Evolutionary conservation across 1,140 invertebrate genomes (phyloP).

Genomic region (Gyrodactylus bullatarudis): DNA sequence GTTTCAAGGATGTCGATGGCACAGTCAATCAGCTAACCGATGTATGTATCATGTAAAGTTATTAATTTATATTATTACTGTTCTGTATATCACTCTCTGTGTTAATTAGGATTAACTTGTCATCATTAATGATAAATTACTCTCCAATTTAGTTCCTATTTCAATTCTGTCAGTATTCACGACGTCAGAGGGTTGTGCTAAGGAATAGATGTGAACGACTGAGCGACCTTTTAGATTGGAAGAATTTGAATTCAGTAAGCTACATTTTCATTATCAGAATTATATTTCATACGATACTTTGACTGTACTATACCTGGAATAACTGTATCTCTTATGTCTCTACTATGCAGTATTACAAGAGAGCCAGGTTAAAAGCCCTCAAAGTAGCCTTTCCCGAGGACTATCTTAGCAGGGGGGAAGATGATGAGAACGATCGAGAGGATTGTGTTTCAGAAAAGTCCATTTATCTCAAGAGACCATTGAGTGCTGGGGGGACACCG

Average conservation of each 20-base stretch:
- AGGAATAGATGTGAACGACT: conserved; percentile 78
- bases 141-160: conserved; percentile 33
- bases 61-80: neutral
- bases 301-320: neutral
- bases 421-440: neutral
- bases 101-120: too few relatives aligned
- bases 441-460: neutral
- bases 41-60: conserved; percentile 18
- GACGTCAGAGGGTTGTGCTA: conserved; percentile 83
- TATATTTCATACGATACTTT: neutral
- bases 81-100: neutral
- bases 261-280: neutral
- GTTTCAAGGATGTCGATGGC: conserved; percentile 49
- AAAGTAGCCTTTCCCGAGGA: neutral
- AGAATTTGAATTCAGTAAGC: conserved; percentile 14
- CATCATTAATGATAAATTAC: too few relatives aligned
- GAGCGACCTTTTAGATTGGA: conserved; percentile 87
- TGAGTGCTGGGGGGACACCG: neutral
- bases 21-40: conserved; percentile 65
- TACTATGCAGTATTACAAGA: conserved; percentile 6
- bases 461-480: neutral
- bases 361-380: neutral
- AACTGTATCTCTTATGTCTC: neutral
- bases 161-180: conserved; percentile 55
- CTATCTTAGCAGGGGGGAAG: too few relatives aligned